Evolutionary conservation across 2,888 invertebrate genomes (phyloP), one percentile per base, ranked within the genome.

Genomic region (Branchellion lobata): DNA sequence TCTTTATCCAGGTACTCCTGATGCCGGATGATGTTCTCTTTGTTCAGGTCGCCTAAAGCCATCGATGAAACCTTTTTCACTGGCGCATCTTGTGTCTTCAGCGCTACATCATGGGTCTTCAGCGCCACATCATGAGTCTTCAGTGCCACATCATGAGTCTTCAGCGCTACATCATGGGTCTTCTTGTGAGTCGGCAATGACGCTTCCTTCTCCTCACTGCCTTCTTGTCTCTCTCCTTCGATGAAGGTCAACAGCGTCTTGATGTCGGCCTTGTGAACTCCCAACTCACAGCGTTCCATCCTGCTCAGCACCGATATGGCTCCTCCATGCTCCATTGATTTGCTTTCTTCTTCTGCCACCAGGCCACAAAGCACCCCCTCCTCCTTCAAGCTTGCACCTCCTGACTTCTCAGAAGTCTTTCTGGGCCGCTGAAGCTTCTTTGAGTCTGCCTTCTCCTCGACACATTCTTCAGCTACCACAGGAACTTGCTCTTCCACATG

Each of bases 221-320:
- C 61, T 57, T 57, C 14, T n/a, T 57, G 61, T n/a, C n/a, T 57
- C n/a, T 57, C 61, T 57, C 61, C 61, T 57, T 57, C 61, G 21
- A 57, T 57, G 61, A 57, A 57, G 11, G 61, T 57, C n/a, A 57
- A n/a, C 24, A 57, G 21, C n/a, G 61, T 57, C 21, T 57, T 57
- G 3, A 57, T n/a, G 24, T 57, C 61, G 14, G 21, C 21, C 24
- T 57, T 57, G 61, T 57, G 61, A 8, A 24, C 61, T 57, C 61
- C 61, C 61, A 57, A 14, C 24, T 57, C 61, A 57, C 61, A 57
- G 11, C 21, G 21, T n/a, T 57, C 61, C n/a, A 57, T 3, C 3
- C 24, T 8, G 61, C 61, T 24, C 61, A n/a, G 21, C 3, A 57
- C 61, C 11, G 21, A 24, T n/a, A 57, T n/a, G 14, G 61, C 61